A percentile compares a stretch with the other conserved stretches of the same genome.
These are phyloP conservation scores for Mayetiola destructor DNA, from an alignment of 2,888 invertebrate genomes.

Conservation along the genomic window DNA sequence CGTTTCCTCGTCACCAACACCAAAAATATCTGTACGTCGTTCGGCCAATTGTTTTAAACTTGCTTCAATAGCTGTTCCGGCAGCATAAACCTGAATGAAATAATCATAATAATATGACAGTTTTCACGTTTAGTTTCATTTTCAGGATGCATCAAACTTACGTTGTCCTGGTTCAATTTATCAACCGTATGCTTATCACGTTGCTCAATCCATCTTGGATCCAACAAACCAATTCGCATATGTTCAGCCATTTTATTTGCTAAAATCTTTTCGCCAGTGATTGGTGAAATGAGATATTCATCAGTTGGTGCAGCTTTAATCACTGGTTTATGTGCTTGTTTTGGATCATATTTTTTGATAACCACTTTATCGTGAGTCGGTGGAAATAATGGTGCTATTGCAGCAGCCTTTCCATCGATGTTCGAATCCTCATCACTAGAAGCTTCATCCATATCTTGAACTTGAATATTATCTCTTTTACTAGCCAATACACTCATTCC, in stretches of 20 bases:
- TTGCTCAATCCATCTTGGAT: conserved; percentile 96
- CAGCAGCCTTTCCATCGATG: conserved; percentile 34
- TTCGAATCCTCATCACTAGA: conserved; percentile 55
- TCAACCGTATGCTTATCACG: conserved; percentile 88
- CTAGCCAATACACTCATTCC: conserved; percentile 29
- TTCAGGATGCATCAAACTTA: conserved; percentile 13
- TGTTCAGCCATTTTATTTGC: conserved; percentile 96
- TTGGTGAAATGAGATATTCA: conserved; percentile 91
- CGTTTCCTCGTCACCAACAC: conserved; percentile 96
- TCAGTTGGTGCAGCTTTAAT: conserved; percentile 52
- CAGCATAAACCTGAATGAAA: conserved; percentile 27
- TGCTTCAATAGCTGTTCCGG: conserved; percentile 82
- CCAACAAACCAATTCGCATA: conserved; percentile 89
- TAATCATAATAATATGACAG: conserved; percentile 24
- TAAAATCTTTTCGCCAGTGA: conserved; percentile 95
- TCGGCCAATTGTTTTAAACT: conserved; percentile 92
- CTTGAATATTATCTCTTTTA: conserved; percentile 42
- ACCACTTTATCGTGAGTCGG: conserved; percentile 85
- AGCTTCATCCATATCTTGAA: conserved; percentile 88
- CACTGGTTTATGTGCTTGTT: conserved; percentile 47
- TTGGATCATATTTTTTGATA: conserved; percentile 96
- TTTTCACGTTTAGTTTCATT: conserved; percentile 33
- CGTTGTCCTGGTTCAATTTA: conserved; percentile 74
- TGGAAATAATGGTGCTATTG: conserved; percentile 53
- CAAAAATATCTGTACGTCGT: conserved; percentile 99